Conservation (phyloP, 2,888 invertebrate species). For the Atrina japonica region DNA sequence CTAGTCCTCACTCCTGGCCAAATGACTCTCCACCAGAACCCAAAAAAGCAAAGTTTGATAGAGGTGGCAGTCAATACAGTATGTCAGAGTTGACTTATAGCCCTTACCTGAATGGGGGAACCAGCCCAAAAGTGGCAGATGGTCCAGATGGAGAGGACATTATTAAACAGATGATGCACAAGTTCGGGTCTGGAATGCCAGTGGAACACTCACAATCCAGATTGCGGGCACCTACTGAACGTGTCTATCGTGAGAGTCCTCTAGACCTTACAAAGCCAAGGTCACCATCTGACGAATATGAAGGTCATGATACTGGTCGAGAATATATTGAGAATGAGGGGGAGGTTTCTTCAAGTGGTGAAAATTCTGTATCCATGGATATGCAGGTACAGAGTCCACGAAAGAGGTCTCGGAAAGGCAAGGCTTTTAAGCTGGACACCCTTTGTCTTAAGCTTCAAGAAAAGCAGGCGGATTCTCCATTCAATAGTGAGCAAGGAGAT, state of each 20-base stretch:
- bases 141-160: slow-evolving; percentile 66
- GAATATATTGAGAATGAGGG: slow-evolving; percentile 35
- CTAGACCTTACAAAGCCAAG: slow-evolving; percentile 75
- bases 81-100: slow-evolving; percentile 45
- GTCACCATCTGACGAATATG: slow-evolving; percentile 44
- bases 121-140: slow-evolving; percentile 40
- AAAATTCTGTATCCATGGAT: slow-evolving; percentile 76
- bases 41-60: slow-evolving; percentile 19
- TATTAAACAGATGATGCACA: slow-evolving; percentile 73
- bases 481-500: slow-evolving; percentile 28
- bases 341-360: slow-evolving; percentile 53
- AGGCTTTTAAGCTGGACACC: slow-evolving; percentile 89
- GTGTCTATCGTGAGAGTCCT: slow-evolving; percentile 57
- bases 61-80: slow-evolving; percentile 33
- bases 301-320: slow-evolving; percentile 11
- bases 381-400: slow-evolving; percentile 77
- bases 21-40: slow-evolving; percentile 30
- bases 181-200: slow-evolving; percentile 66
- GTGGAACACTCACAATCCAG: slow-evolving; percentile 18
- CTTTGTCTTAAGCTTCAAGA: slow-evolving; percentile 77
- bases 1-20: slow-evolving; percentile 54
- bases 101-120: slow-evolving; percentile 52
- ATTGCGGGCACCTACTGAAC: background rate
- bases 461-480: slow-evolving; percentile 42
- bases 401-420: slow-evolving; percentile 91